Evolutionary conservation across 2,797 vertebrate genomes (phyloP), one percentile per base, ranked within the genome.

Genomic region (Morelia viridis): DNA sequence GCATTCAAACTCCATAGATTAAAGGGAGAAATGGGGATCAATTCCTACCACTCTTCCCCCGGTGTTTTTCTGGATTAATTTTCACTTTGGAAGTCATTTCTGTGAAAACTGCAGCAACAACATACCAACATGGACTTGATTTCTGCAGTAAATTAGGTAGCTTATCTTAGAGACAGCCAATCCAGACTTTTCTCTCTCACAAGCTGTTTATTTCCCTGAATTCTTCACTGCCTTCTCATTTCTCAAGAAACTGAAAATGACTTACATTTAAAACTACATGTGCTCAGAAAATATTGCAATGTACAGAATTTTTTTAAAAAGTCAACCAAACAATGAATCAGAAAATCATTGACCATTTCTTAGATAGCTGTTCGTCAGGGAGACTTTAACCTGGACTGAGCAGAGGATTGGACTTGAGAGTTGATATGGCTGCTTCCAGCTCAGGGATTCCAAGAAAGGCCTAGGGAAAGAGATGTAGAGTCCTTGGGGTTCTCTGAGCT

Each of bases 31-130:
- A 31, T 71, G 68, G 31, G 68, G 15, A 71, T 35, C 68, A 71
- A 35, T 68, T 15, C 2, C n/a, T 31, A 5, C 0, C 11, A 41
- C n/a, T 5, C n/a, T 2, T 0, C 13, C 4, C n/a, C 11, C 5
- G 50, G 8, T 31, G 13, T n/a, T 68, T 68, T 31, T n/a, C 5
- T 4, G 31, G 1, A 71, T 35, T 71, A 71, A 71, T 71, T 35
- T 71, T 71, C 15, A 71, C 13, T 71, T 71, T 71, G 65, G n/a
- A 71, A 71, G 31, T 71, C 13, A 17, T 71, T 71, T 71, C 17
- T 35, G n/a, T 17, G n/a, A 35, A 71, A 71, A 71, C 15, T 2
- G 6, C n/a, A 71, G 13, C 13, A 35, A n/a, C n/a, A n/a, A 71
- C 31, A 71, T 71, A 35, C 15, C 15, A 71, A 71, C 35, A 35